Evolutionary conservation across 2,888 invertebrate genomes (phyloP).

Genomic region (Serrognathus titanus): DNA sequence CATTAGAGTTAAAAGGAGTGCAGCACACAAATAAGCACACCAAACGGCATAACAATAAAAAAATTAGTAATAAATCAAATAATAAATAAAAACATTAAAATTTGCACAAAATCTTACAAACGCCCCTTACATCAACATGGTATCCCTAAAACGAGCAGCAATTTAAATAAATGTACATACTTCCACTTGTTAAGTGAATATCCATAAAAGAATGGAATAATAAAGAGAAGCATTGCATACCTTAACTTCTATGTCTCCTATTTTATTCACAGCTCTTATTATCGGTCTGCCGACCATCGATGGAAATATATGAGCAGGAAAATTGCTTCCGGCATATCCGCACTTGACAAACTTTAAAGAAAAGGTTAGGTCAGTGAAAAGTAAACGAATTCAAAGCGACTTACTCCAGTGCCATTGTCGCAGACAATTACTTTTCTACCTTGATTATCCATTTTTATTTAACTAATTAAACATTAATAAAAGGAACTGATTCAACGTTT

Average conservation of each 20-base stretch:
- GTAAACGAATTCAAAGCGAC: constrained; percentile 43
- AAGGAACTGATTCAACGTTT: constrained; percentile 9
- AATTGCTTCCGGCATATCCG: constrained; percentile 98
- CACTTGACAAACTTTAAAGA: constrained; percentile 95
- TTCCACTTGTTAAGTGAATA: background rate
- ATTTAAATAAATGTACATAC: background rate
- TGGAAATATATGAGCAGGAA: constrained; percentile 98
- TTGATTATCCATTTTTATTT: constrained; percentile 82
- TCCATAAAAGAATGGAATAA: too few relatives aligned
- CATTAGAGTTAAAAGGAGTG: too few relatives aligned
- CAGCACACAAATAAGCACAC: too few relatives aligned
- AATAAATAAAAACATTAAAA: background rate
- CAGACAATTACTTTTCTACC: constrained; percentile 98
- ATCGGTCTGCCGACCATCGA: constrained; percentile 98
- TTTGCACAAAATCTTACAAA: constrained; percentile 38
- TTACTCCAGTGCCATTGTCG: constrained; percentile 99
- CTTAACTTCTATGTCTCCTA: constrained; percentile 96
- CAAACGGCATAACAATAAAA: background rate
- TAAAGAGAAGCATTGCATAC: constrained; percentile 49
- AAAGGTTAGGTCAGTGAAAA: constrained; percentile 3
- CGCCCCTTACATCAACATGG: constrained; percentile 56
- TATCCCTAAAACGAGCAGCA: constrained; percentile 50
- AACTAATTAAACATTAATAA: constrained; percentile 1
- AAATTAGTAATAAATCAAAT: background rate
- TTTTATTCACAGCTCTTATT: constrained; percentile 94